Evolutionary conservation across 2,888 invertebrate species (phyloP).

Genomic region (Cephus pulcher): DNA sequence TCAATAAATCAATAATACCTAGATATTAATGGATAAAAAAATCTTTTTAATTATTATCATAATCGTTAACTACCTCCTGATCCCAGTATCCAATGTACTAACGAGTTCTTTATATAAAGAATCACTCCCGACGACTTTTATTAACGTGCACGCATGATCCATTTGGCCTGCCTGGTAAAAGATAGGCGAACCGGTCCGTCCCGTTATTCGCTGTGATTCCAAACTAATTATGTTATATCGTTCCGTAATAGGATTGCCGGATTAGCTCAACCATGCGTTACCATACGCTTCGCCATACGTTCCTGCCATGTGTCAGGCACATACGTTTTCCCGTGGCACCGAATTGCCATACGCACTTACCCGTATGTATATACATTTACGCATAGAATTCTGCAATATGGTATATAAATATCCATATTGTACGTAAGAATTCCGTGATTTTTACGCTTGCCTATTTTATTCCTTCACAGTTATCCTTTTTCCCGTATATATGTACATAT

Average conservation of each 20-base stretch:
- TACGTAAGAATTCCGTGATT: not conserved
- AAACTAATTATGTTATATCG: conserved; percentile 46
- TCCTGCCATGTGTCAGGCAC: not conserved
- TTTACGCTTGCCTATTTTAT: not conserved
- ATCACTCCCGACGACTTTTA: not conserved
- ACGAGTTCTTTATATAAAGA: not conserved
- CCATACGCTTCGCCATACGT: not conserved
- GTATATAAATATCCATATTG: not conserved
- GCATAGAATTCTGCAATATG: not conserved
- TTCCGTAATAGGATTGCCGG: conserved; percentile 48
- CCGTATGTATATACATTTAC: not conserved
- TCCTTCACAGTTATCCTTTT: conserved; percentile 40
- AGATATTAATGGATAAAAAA: not conserved
- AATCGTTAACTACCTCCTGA: not conserved
- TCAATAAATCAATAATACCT: not conserved
- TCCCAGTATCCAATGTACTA: not conserved
- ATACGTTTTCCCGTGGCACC: conserved; percentile 26
- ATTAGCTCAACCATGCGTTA: conserved; percentile 31
- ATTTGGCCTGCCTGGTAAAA: not conserved
- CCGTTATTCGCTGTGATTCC: conserved; percentile 16
- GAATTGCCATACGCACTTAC: conserved; percentile 26
- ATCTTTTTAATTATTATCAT: not conserved
- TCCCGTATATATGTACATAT: conserved; percentile 8
- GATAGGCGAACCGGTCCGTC: not conserved
- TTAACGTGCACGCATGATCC: not conserved